Base-by-base conservation (phyloP, 2,797 vertebrate genomes). In the Poecile montanus region DNA sequence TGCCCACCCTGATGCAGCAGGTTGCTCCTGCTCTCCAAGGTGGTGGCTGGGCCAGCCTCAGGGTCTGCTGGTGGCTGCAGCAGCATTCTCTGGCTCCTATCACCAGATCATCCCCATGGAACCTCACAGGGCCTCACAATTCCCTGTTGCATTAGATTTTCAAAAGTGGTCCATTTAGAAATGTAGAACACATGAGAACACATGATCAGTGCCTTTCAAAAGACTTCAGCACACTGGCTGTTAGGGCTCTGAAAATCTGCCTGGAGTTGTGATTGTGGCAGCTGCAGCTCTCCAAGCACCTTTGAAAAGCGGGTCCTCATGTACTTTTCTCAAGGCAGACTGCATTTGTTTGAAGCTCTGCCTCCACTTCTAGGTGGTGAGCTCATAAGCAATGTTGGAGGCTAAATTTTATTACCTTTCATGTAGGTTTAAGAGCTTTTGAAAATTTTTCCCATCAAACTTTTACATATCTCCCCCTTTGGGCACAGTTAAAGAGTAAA, bases 371-470 rank as follows among this genome's bases (percentile, higher is more conserved):
- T 84, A 30, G 12, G 9, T 44, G n/a, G 34, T 84, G 60, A 88
- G 44, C 19, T 86, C 71, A 71, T 54, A 58, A 85, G 44, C 38
- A 72, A 26, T 10, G 13, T n/a, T 61, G 38, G 6, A 57, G 26
- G 34, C 40, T 82, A 91, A 86, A 76, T 67, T 90, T 81, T 66
- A 45, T 76, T 88, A 86, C 30, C 44, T 82, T 93, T 79, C 51
- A 50, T 34, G 51, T 29, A 48, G 26, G 32, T 90, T 86, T 62
- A 75, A 66, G 30, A 53, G 34, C 67, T 87, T 82, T 76, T 73
- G 74, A 94, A 92, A 85, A 85, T 82, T 60, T 85, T 77, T 44
- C 32, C 30, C 13, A 17, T 45, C 0, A 3, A 74, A 18, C 42
- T 44, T 87, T 67, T 76, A 82, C 25, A 67, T 36, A 73, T 89